A percentile compares a stretch with the other conserved stretches of the same genome.
phyloP scores from a whole-genome alignment of 2,113 vertebrate species.

The Pteropus alecto region DNA sequence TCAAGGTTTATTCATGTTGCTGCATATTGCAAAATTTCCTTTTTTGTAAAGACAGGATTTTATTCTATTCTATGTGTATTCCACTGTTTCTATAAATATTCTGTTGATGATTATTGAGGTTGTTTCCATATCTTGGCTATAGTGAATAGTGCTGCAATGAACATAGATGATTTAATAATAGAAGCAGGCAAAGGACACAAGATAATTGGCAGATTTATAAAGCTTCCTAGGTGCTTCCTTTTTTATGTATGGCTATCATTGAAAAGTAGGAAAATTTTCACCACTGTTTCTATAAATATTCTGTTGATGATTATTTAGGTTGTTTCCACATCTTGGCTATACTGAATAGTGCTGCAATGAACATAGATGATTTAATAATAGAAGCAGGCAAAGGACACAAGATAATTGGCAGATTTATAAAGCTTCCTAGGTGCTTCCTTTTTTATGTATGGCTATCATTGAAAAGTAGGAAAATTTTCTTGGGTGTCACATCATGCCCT shows the following conservation, averaged over 20 bases:
- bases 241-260: no score
- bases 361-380: background rate
- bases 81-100: background rate
- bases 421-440: background rate
- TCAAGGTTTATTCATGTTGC: background rate
- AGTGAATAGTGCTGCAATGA: background rate
- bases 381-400: background rate
- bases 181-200: background rate
- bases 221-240: no score
- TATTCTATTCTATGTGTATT: background rate
- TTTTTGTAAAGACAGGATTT: background rate
- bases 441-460: background rate
- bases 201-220: background rate
- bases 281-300: background rate
- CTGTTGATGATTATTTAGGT: background rate
- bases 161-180: background rate
- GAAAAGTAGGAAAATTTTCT: background rate
- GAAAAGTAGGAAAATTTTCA: no score
- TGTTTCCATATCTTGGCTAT: background rate
- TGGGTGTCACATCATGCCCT: background rate
- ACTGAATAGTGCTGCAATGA: background rate
- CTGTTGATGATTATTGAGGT: background rate
- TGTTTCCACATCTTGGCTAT: background rate
- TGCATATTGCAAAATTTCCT: background rate
- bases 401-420: background rate